A percentile compares a stretch with the other conserved stretches of the same genome.
phyloP scores from a whole-genome alignment of 2,888 invertebrate species.

The Pomacea canaliculata region DNA sequence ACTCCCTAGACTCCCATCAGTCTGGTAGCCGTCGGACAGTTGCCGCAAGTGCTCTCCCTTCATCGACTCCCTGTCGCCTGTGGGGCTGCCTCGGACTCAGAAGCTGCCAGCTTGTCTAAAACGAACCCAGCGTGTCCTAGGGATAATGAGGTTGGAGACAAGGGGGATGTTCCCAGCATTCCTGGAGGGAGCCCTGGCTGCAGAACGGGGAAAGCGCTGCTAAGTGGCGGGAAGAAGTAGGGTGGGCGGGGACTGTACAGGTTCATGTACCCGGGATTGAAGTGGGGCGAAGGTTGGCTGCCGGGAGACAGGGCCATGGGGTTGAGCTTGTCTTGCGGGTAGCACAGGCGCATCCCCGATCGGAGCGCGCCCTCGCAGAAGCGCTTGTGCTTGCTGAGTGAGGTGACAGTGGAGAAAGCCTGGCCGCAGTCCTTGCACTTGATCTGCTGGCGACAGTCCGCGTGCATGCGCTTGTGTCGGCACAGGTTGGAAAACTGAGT shows the following conservation, averaged over 20 bases:
- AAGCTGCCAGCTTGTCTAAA: not conserved
- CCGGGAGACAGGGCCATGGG: conserved; percentile 36
- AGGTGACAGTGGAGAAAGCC: conserved; percentile 90
- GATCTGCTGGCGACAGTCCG: conserved; percentile 90
- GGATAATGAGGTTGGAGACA: conserved; percentile 32
- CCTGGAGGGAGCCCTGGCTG: conserved; percentile 28
- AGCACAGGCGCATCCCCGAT: conserved; percentile 52
- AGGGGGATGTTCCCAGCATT: conserved; percentile 26
- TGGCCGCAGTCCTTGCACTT: conserved; percentile 96
- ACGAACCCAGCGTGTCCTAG: conserved; percentile 22
- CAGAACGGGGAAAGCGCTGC: conserved; percentile 31
- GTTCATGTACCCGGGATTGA: conserved; percentile 29
- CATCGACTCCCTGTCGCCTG: conserved; percentile 6
- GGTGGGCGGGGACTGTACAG: conserved; percentile 34
- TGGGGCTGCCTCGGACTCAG: conserved; percentile 8
- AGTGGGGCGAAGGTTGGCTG: conserved; percentile 26
- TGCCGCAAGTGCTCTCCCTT: not conserved
- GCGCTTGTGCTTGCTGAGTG: conserved; percentile 86
- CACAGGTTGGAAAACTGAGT: conserved; percentile 99
- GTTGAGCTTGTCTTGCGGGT: conserved; percentile 39
- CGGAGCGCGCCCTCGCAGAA: conserved; percentile 85
- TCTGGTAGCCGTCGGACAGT: conserved; percentile 12
- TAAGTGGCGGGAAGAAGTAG: conserved; percentile 35
- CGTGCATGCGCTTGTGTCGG: conserved; percentile 99
- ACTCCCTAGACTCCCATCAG: conserved; percentile 20